Base-by-base conservation (phyloP, 92 coral and sea anemone genomes). In the Pocillopora meandrina region DNA sequence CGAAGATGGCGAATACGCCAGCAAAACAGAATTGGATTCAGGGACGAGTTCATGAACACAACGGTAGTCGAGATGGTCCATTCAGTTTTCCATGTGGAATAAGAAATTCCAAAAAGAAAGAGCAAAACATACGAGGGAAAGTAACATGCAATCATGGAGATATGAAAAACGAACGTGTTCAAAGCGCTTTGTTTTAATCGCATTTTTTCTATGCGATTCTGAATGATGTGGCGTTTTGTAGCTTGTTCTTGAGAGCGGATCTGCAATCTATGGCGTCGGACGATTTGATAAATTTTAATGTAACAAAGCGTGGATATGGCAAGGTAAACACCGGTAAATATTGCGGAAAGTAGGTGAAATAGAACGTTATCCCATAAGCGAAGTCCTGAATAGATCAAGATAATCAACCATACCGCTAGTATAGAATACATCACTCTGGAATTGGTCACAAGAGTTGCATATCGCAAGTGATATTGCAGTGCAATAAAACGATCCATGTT, bases 1-100 rank as follows among this genome's bases (percentile, higher is more conserved):
- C 84, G 59, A 57, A 81, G 76, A 7, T 81, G 58, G 7, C 84
- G 67, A 7, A 81, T 26, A 31, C 84, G 84, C 84, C 84, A 81
- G 15, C 62, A 81, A 20, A 33, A 81, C 76, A 81, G 56, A 34
- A 81, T 16, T n/a, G 84, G 84, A 36, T 81, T 81, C 6, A 81
- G 57, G 59, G 84, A 81, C 31, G 84, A 81, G 56, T 81, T 80
- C 67, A 57, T 69, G 18, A 81, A 33, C 11, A 68, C 34, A 1
- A 81, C 11, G 12, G 84, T 81, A 66, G 74, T 34, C 12, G 77
- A 26, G 14, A 81, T 56, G 33, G 61, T 58, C 84, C 84, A 81
- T 34, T 81, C 76, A 1, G 20, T 57, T 58, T n/a, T 67, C 84
- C 76, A 81, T 1, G 23, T 15, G 16, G 10, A 21, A 3, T 65